Evolutionary conservation across 2,113 vertebrate genomes (phyloP).

Genomic region (Entelurus aequoreus): DNA sequence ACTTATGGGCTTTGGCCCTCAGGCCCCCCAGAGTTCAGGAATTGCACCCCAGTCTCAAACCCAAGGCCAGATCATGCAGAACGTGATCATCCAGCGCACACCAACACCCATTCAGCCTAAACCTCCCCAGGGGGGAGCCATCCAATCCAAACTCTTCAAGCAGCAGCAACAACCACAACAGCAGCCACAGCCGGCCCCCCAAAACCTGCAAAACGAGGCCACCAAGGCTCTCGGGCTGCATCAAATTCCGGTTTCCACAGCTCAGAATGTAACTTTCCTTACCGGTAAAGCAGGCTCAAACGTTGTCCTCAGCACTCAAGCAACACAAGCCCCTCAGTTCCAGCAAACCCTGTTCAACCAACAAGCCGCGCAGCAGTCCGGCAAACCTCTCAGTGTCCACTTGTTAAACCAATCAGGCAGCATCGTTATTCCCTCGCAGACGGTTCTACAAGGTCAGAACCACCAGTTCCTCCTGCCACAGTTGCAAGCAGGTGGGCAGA

Average conservation of each 20-base stretch:
- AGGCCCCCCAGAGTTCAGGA: conserved; percentile 58
- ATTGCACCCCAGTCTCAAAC: conserved; percentile 62
- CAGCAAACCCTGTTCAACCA: conserved; percentile 80
- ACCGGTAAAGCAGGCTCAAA: conserved; percentile 82
- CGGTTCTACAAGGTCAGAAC: conserved; percentile 82
- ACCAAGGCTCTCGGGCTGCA: conserved; percentile 76
- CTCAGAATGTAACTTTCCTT: conserved; percentile 89
- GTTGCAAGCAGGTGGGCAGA: conserved; percentile 82
- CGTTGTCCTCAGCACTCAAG: conserved; percentile 81
- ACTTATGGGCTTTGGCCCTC: conserved; percentile 64
- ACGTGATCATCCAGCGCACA: conserved; percentile 90
- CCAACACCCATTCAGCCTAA: conserved; percentile 97
- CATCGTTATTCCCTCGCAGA: conserved; percentile 91
- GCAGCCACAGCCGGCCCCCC: conserved; percentile 63
- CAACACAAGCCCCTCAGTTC: conserved; percentile 74
- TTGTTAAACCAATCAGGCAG: conserved; percentile 88
- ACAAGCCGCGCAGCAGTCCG: conserved; percentile 72
- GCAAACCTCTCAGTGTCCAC: conserved; percentile 89
- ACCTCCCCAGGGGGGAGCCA: conserved; percentile 77
- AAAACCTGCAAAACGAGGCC: conserved; percentile 80
- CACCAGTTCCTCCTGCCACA: conserved; percentile 90
- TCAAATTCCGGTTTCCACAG: conserved; percentile 74
- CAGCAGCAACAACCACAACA: conserved; percentile 53
- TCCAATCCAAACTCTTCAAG: conserved; percentile 86
- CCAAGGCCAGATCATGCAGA: conserved; percentile 83